A percentile compares a stretch with the other conserved stretches of the same genome.
These are phyloP conservation scores for Trichonephila inaurata DNA, from an alignment of 1,140 invertebrate genomes.

Conservation along the genomic window DNA sequence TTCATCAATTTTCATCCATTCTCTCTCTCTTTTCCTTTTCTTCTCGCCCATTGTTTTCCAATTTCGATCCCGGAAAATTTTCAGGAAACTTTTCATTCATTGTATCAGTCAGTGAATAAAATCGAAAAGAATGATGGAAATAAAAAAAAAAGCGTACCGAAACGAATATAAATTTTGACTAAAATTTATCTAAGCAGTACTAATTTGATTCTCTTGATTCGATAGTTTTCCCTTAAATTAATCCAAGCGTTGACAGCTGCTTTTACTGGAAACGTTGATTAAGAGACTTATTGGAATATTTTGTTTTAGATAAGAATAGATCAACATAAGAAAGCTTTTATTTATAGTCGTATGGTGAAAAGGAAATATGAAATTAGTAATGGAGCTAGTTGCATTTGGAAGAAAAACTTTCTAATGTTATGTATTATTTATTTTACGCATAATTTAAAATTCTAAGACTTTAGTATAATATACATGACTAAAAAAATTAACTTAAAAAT, in stretches of 20 bases:
- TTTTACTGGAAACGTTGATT: slow-evolving; percentile 32
- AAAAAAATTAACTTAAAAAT: too few species aligned
- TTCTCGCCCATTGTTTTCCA: slow-evolving; percentile 66
- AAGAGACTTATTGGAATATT: slow-evolving; percentile 10
- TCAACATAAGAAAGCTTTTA: neutral
- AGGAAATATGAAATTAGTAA: neutral
- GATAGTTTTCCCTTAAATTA: slow-evolving; percentile 38
- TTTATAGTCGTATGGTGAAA: neutral
- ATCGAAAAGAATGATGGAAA: slow-evolving; percentile 5
- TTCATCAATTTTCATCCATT: slow-evolving; percentile 66
- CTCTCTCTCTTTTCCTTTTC: slow-evolving; percentile 12
- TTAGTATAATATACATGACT: too few species aligned
- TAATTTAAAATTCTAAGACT: too few species aligned
- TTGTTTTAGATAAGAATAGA: neutral
- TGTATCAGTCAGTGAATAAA: slow-evolving; percentile 18
- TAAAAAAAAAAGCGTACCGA: neutral
- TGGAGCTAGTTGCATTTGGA: neutral
- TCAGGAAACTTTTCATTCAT: slow-evolving; percentile 1
- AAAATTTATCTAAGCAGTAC: neutral
- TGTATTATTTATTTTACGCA: too few species aligned
- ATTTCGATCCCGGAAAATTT: slow-evolving; percentile 57
- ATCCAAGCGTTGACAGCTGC: slow-evolving; percentile 40
- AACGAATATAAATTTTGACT: slow-evolving; percentile 52
- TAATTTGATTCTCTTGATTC: neutral
- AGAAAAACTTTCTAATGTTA: too few species aligned